phyloP scores from a whole-genome alignment of 2,888 invertebrate species.

The Oegoconia quadripuncta region DNA sequence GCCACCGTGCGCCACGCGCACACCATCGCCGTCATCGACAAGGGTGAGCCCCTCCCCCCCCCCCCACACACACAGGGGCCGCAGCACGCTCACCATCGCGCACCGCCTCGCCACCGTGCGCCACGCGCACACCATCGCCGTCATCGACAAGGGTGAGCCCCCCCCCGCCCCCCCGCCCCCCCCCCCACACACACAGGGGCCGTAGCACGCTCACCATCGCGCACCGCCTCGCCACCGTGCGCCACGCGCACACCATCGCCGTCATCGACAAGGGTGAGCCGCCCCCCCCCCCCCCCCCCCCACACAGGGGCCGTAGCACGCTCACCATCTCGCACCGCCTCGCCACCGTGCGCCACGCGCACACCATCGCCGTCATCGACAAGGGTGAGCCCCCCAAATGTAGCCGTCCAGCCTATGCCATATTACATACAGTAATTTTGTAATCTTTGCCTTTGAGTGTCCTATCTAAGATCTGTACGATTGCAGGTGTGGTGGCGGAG shows the following conservation, averaged over 20 bases:
- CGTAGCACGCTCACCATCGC: slow-evolving; percentile 92
- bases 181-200: no score
- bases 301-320: slow-evolving; percentile 87
- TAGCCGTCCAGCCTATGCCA: no score
- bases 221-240: slow-evolving; percentile 90
- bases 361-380: slow-evolving; percentile 90
- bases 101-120: slow-evolving; percentile 91
- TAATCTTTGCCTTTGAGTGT: no score
- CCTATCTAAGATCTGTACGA: no score
- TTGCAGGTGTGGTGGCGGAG: slow-evolving; percentile 58
- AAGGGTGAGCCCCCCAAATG: slow-evolving; percentile 78
- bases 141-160: slow-evolving; percentile 83
- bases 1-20: slow-evolving; percentile 90
- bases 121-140: slow-evolving; percentile 89
- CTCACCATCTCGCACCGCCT: slow-evolving; percentile 92
- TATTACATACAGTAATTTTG: no score
- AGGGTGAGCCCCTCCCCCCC: slow-evolving; percentile 77
- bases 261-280: slow-evolving; percentile 85
- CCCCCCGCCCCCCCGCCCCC: no score
- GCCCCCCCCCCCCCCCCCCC: no score
- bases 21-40: slow-evolving; percentile 88
- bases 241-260: slow-evolving; percentile 89
- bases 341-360: slow-evolving; percentile 88
- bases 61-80: no score
- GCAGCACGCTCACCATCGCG: slow-evolving; percentile 91